phyloP scores from a whole-genome alignment of 2,888 invertebrate species.

The Stenurella melanura region DNA sequence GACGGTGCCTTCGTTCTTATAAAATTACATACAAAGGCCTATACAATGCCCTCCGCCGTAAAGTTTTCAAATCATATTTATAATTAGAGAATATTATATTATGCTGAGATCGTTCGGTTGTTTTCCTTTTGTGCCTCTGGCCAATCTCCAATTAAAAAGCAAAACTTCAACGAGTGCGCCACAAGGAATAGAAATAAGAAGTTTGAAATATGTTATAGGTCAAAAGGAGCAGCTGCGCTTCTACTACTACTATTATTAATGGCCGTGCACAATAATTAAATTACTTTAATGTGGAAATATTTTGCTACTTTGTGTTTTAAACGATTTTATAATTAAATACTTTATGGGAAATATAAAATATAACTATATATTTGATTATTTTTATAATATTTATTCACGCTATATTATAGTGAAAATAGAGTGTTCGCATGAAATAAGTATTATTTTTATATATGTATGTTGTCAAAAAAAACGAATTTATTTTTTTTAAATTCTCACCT shows the following conservation, averaged over 20 bases:
- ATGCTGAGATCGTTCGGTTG: slow-evolving; percentile 49
- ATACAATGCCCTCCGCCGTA: slow-evolving; percentile 50
- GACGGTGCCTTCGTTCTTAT: slow-evolving; percentile 49
- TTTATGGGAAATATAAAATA: not conserved
- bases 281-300: slow-evolving; percentile 32
- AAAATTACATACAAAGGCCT: slow-evolving; percentile 50
- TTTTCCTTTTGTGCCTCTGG: slow-evolving; percentile 57
- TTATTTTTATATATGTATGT: no score
- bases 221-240: slow-evolving; percentile 50
- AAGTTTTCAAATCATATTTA: slow-evolving; percentile 61
- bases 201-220: slow-evolving; percentile 54
- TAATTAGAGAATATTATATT: slow-evolving; percentile 64
- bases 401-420: no score
- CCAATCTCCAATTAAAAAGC: slow-evolving; percentile 59
- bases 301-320: not conserved
- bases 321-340: not conserved
- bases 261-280: slow-evolving; percentile 17
- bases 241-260: slow-evolving; percentile 37
- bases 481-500: no score
- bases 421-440: no score
- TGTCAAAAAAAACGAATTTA: no score
- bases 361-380: not conserved
- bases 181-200: slow-evolving; percentile 47
- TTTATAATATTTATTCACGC: no score
- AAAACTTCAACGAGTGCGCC: slow-evolving; percentile 45